Base-by-base conservation (phyloP, 92 coral and sea anemone species). In the Hydrozoanthus gracilis region DNA sequence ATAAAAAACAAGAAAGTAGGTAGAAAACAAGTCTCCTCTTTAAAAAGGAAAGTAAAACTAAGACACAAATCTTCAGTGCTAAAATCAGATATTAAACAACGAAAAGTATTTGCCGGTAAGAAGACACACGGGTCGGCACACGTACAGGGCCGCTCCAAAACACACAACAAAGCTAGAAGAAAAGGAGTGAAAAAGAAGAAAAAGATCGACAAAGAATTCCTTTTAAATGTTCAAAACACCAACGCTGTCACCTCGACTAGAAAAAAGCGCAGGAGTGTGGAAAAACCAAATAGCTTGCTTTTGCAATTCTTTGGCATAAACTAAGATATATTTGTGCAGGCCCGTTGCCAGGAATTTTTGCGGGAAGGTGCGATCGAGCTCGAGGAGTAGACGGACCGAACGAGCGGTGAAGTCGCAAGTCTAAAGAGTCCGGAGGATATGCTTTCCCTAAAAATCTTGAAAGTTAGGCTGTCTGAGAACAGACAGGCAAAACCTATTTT, bases 261-360 rank as follows among this genome's bases (percentile, higher is more conserved):
- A 11, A 80, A 9, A 11, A 65, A 45, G 14, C 74, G 62, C 4
- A 80, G 70, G 10, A 65, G 55, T 54, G 16, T 51, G 6, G 8
- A 11, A 48, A 39, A 47, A 68, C 35, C 61, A 68, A 80, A 49
- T 61, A 80, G 14, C 11, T 18, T 66, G 45, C 52, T 80, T 47
- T 3, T 80, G 85, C 48, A 80, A 18, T 80, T 80, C 48, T 80
- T 80, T 65, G 85, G 61, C 17, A 66, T 47, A 47, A 80, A 48
- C 39, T 27, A 27, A 27, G 39, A 27, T 27, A 27, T 27, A 27
- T 27, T 27, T 27, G 39, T 27, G 39, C 39, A 0, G 39, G 39
- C 39, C 39, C 39, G 0, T 27, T 0, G 39, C 39, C 39, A 27
- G 39, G 39, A 27, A 27, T 27, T 27, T 27, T 27, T 27, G 39